Evolutionary conservation across 2,113 vertebrate genomes (phyloP).

Genomic region (Callipepla californica): DNA sequence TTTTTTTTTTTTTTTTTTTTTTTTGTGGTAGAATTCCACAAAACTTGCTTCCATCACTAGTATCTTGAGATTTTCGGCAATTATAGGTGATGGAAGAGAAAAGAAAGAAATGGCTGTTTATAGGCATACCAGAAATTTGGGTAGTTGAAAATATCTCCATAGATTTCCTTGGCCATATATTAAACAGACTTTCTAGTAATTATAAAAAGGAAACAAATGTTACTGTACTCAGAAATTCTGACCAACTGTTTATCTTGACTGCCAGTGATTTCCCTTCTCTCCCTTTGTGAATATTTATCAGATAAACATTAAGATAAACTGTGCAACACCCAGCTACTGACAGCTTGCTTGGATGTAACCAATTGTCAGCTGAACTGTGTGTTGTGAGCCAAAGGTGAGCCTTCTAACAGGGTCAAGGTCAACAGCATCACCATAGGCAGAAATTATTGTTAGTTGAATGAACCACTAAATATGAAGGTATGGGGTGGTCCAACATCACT

Average conservation of each 20-base stretch:
- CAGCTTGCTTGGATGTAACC: background rate
- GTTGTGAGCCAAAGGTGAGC: background rate
- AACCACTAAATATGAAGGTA: background rate
- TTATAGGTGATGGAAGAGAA: background rate
- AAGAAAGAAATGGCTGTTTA: conserved; percentile 33
- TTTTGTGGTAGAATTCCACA: background rate
- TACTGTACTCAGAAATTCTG: background rate
- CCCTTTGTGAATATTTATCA: conserved; percentile 36
- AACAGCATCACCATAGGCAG: background rate
- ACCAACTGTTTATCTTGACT: conserved; percentile 9
- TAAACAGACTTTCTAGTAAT: background rate
- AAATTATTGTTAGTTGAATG: background rate
- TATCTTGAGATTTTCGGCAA: background rate
- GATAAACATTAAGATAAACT: conserved; percentile 26
- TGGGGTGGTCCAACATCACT: background rate
- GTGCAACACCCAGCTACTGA: background rate
- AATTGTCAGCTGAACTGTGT: background rate
- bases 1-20: background rate
- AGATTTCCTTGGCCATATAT: conserved; percentile 10
- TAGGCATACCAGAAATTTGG: background rate
- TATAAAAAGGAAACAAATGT: conserved; percentile 34
- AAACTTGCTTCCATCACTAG: conserved; percentile 3
- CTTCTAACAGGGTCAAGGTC: conserved; percentile 17
- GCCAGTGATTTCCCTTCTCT: background rate
- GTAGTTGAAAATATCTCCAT: conserved; percentile 38